Conservation (phyloP, 2,113 vertebrate species). For the Apodemus speciosus region DNA sequence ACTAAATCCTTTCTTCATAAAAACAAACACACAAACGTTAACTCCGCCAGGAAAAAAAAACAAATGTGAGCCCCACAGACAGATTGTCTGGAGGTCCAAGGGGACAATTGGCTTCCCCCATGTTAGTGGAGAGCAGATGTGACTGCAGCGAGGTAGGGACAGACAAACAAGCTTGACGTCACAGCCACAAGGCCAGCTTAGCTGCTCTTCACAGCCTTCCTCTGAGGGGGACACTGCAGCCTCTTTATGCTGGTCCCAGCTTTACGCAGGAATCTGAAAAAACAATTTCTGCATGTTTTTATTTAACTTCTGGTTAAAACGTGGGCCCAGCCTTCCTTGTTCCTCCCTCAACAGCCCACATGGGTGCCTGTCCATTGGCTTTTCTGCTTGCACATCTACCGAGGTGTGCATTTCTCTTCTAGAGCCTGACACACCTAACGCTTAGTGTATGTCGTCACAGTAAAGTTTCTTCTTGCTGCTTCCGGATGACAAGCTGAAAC, state of each 20-base stretch:
- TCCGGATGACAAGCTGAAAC: conserved; percentile 54
- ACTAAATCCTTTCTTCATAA: conserved; percentile 38
- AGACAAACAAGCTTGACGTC: background rate
- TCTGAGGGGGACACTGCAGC: background rate
- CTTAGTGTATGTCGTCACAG: conserved; percentile 47
- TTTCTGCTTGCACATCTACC: background rate
- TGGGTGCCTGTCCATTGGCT: conserved; percentile 39
- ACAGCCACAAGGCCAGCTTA: background rate
- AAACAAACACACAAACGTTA: conserved; percentile 56
- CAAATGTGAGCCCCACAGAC: conserved; percentile 34
- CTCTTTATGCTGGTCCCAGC: conserved; percentile 7
- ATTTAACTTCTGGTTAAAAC: conserved; percentile 48
- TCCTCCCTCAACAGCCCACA: background rate
- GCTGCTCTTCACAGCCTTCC: background rate
- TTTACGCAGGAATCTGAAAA: conserved; percentile 14
- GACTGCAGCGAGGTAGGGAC: background rate
- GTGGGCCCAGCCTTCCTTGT: background rate
- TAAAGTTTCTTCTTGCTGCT: conserved; percentile 20
- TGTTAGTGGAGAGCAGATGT: conserved; percentile 66
- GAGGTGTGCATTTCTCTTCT: conserved; percentile 16
- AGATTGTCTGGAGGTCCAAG: conserved; percentile 20
- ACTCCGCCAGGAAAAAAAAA: conserved; percentile 34
- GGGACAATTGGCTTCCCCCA: background rate
- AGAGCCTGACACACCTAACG: conserved; percentile 57
- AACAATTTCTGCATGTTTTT: conserved; percentile 53